Base-by-base conservation (phyloP, 2,888 invertebrate genomes). In the Aleiodes testaceus region DNA sequence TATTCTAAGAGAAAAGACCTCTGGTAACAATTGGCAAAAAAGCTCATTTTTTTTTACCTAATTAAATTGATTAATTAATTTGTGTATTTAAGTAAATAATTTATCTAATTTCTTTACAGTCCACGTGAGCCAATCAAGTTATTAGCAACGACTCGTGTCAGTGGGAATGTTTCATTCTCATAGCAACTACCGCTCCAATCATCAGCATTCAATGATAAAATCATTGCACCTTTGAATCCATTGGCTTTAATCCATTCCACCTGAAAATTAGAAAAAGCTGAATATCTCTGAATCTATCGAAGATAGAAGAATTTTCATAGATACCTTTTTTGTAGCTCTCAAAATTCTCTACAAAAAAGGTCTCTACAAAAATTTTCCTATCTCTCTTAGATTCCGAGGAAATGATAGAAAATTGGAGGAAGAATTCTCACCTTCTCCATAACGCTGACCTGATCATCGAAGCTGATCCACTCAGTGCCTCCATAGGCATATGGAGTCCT, bases 171-270 rank as follows among this genome's bases (percentile, higher is more conserved):
- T 78, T 84, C 75, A 20, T 55, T 65, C 20, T 45, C 55, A 9
- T 61, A 77, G 82, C 94, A 95, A 16, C 86, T 83, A 3, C 91
- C 91, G 66, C 88, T 88, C 84, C 91, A 92, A 86, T 97, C 96
- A 84, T 97, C 97, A 1, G 91, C 90, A 82, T 96, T 96, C 22
- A 97, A 88, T 9, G 94, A 93, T 87, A 93, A 95, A 72, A 96
- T 89, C 96, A 96, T 96, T 4, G 93, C 93, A 42, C 97, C 97
- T 61, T 93, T 93, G 78, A 94, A 91, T 44, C 90, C 89, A 63
- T 91, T 89, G 6, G 89, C 88, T 80, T 90, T 90, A 1, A 94
- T 91, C 85, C 89, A 95, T 72, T 89, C 88, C 0, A 92, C 89
- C 89, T 92, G 78, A 66, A 84, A 85, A 36, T 70, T 69, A n/a